A percentile compares a stretch with the other conserved stretches of the same genome.
These are phyloP conservation scores for Pollenia angustigena DNA, from an alignment of 2,888 invertebrate genomes.

Conservation along the genomic window DNA sequence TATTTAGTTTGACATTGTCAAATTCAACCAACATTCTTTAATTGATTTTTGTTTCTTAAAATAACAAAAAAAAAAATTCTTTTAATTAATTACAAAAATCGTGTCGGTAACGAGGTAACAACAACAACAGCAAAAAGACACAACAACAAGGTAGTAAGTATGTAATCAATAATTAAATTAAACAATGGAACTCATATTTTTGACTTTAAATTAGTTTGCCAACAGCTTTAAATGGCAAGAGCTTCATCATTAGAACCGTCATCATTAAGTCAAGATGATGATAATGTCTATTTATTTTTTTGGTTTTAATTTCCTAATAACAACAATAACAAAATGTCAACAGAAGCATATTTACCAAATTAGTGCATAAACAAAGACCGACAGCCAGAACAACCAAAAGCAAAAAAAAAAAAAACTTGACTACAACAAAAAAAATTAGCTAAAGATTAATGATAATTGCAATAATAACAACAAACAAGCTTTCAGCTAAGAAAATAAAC, in stretches of 20 bases:
- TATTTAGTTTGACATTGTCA: not conserved
- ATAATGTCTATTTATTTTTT: not conserved
- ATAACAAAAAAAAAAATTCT: not conserved
- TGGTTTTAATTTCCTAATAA: not conserved
- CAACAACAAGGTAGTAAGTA: not conserved
- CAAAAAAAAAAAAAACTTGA: not conserved
- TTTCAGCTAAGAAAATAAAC: not conserved
- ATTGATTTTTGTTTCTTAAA: not conserved
- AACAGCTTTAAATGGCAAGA: not conserved
- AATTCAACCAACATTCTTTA: not conserved
- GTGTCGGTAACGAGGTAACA: conserved; percentile 7
- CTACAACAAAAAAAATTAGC: not conserved
- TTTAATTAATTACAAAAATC: not conserved
- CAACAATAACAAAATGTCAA: conserved; percentile 15
- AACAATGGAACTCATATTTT: conserved; percentile 8
- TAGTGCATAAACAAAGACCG: conserved; percentile 12
- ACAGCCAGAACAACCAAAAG: not conserved
- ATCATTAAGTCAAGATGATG: not conserved
- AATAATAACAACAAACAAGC: not conserved
- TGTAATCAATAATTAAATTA: not conserved
- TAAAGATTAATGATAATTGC: conserved; percentile 10
- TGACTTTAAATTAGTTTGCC: not conserved
- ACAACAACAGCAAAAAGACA: not conserved
- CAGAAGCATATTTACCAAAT: conserved; percentile 34
- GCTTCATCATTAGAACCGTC: not conserved